Conservation (phyloP, 2,113 vertebrate species). For the Vulpes vulpes region DNA sequence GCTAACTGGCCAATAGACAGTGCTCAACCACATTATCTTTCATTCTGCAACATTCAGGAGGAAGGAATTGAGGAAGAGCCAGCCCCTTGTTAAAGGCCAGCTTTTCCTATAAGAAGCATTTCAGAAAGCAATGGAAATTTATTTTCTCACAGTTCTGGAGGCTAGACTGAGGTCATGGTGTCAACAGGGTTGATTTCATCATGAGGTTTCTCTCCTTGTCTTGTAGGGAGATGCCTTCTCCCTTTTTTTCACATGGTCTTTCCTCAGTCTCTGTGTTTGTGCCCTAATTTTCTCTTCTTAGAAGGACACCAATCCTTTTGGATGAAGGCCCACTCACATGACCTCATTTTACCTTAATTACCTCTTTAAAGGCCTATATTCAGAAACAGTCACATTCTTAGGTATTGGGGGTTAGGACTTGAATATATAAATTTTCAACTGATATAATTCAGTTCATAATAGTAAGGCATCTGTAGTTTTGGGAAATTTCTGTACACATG, state of each 20-base stretch:
- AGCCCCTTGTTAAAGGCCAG: slow-evolving; percentile 1
- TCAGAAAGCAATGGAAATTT: background rate
- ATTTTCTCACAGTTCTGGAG: background rate
- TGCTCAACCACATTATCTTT: background rate
- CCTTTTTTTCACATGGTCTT: background rate
- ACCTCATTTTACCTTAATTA: background rate
- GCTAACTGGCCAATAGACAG: background rate
- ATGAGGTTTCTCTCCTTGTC: background rate
- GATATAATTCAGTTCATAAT: background rate
- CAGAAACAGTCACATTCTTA: background rate
- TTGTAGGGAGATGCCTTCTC: background rate
- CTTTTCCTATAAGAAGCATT: background rate
- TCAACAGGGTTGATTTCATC: background rate
- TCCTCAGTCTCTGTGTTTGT: background rate
- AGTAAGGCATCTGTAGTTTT: background rate
- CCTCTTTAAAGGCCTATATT: background rate
- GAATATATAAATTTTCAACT: background rate
- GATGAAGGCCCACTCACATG: background rate
- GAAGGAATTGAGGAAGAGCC: background rate
- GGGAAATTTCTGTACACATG: background rate
- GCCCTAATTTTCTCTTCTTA: background rate
- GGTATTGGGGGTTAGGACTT: background rate
- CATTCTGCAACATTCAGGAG: background rate
- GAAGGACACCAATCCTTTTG: background rate
- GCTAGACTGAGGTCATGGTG: background rate